phyloP scores from a whole-genome alignment of 2,888 invertebrate genomes.

The Sminthurides aquaticus region DNA sequence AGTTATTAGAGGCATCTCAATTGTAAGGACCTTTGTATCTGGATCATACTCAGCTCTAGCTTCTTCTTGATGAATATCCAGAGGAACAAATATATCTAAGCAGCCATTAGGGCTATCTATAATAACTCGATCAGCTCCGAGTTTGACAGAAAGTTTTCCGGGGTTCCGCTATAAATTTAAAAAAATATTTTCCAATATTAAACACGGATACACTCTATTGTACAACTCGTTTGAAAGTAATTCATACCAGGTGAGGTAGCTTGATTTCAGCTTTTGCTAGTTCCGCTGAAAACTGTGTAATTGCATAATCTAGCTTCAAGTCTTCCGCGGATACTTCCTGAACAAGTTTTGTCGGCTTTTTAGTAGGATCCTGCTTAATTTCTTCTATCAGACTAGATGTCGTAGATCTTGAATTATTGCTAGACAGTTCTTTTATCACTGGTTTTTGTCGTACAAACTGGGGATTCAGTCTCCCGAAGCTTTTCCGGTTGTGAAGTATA shows the following conservation, averaged over 20 bases:
- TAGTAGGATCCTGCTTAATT: neutral
- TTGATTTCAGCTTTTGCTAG: constrained; percentile 37
- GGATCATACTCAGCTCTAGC: constrained; percentile 37
- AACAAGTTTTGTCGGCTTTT: constrained; percentile 13
- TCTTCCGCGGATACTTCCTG: constrained; percentile 18
- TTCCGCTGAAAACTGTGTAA: constrained; percentile 27
- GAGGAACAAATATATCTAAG: constrained; percentile 36
- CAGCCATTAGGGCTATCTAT: constrained; percentile 38
- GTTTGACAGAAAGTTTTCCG: constrained; percentile 30
- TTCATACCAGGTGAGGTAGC: constrained; percentile 34
- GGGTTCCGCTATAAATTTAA: constrained; percentile 29
- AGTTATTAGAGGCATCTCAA: constrained; percentile 33
- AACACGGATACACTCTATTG: neutral
- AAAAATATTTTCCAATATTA: constrained; percentile 7
- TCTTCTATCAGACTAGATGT: constrained; percentile 14
- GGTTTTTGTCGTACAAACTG: constrained; percentile 39
- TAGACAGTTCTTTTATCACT: constrained; percentile 32
- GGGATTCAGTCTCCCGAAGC: constrained; percentile 38
- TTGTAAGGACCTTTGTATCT: constrained; percentile 27
- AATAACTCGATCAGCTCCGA: constrained; percentile 40
- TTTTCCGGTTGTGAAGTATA: constrained; percentile 33
- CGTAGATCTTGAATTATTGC: constrained; percentile 17
- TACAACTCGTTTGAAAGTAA: neutral
- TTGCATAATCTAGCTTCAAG: constrained; percentile 29
- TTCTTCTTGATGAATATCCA: constrained; percentile 41